Evolutionary conservation across 2,797 vertebrate genomes (phyloP), one percentile per base, ranked within the genome.

Genomic region (Rhynchotus rufescens): DNA sequence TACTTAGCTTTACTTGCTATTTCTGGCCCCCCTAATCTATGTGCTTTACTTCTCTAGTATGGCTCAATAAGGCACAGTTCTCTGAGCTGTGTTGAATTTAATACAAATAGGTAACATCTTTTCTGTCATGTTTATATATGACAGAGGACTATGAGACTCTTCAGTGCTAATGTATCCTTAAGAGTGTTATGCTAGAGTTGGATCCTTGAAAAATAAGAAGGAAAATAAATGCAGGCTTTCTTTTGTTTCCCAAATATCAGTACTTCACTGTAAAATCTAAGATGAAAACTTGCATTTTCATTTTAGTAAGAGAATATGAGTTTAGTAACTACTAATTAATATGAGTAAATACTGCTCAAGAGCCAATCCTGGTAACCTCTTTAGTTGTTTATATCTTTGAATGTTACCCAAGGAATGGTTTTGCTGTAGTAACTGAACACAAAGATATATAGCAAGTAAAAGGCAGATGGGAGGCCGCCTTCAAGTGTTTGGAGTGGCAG

Each of bases 401-500:
- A 47, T 57, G 36, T 77, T 84, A 49, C 6, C 54, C 86, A 96
- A 92, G 89, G 92, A 76, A 95, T 95, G 72, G 59, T 60, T 97
- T 96, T 95, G 64, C 92, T 95, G 2, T 80, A 92, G 71, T 95
- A 96, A 95, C 96, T 97, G 94, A 97, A 97, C 49, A 51, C 23
- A 25, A 51, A 25, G 23, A 51, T 51, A 51, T 95, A 3, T 77
- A 91, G 71, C 95, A 96, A 95, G 96, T 97, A 95, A 97, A 97
- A 96, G 85, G 86, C 83, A 97, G 95, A 94, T 97, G 84, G 93
- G 49, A 25, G 12, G 94, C 64, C 90, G 94, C 91, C 92, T 81
- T 90, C 88, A 96, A 93, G 40, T 93, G 68, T 84, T 71, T 91
- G 97, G 92, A 96, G 90, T 96, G 96, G 79, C 96, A 96, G 88